Conservation (phyloP, 2,888 invertebrate species). For the Diabrotica balteata region DNA sequence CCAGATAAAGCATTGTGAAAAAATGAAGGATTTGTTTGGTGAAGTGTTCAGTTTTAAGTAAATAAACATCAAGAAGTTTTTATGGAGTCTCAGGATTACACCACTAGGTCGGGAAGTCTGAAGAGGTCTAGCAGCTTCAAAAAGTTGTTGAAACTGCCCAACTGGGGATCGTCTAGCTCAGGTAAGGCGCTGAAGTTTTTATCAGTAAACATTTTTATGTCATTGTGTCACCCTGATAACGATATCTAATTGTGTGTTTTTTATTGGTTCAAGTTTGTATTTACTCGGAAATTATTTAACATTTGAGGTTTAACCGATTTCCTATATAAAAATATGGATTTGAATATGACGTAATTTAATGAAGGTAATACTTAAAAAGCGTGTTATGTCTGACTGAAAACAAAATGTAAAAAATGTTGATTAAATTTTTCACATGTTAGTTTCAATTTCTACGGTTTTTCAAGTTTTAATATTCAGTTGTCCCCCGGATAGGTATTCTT, state of each 20-base stretch:
- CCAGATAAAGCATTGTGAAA: background rate
- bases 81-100: conserved; percentile 55
- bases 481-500: too few species aligned
- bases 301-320: too few species aligned
- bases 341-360: too few species aligned
- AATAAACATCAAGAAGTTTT: conserved; percentile 28
- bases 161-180: conserved; percentile 57
- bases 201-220: conserved; percentile 7
- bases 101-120: conserved; percentile 60
- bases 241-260: background rate
- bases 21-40: conserved; percentile 20
- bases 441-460: too few species aligned
- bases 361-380: too few species aligned
- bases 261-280: background rate
- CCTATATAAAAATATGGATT: too few species aligned
- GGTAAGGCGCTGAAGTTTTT: conserved; percentile 19
- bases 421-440: too few species aligned
- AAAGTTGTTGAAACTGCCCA: conserved; percentile 64
- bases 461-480: too few species aligned
- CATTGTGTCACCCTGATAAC: background rate
- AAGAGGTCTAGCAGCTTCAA: conserved; percentile 66
- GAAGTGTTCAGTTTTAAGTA: conserved; percentile 24
- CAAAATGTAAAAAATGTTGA: too few species aligned
- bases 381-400: too few species aligned
- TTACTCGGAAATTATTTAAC: too few species aligned